These are phyloP conservation scores for Maniola jurtina DNA, from an alignment of 1,140 invertebrate species.

Conservation along the genomic window DNA sequence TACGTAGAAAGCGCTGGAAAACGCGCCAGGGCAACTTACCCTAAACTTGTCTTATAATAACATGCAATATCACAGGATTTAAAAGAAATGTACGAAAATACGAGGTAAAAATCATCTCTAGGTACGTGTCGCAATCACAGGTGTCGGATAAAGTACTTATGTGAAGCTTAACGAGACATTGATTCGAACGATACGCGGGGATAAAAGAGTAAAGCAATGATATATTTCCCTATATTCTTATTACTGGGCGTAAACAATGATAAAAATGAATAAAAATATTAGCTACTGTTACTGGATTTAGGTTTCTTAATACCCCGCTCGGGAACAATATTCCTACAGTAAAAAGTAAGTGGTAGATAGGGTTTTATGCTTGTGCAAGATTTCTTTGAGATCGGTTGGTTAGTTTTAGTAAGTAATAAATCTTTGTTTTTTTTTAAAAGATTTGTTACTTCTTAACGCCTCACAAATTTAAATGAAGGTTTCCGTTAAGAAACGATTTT, in stretches of 20 bases:
- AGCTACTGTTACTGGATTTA: neutral
- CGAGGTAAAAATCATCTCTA: slow-evolving; percentile 7
- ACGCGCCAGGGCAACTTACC: no score
- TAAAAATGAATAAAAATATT: neutral
- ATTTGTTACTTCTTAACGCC: no score
- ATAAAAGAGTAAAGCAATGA: slow-evolving; percentile 9
- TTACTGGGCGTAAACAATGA: neutral
- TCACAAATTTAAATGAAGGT: no score
- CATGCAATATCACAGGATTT: neutral
- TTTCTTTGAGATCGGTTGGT: no score
- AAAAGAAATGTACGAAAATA: neutral
- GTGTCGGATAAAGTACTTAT: slow-evolving; percentile 14
- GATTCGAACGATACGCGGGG: slow-evolving; percentile 15
- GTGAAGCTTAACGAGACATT: slow-evolving; percentile 18
- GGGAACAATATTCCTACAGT: no score
- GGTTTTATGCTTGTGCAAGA: neutral
- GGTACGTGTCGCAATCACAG: slow-evolving; percentile 7
- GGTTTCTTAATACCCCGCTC: no score
- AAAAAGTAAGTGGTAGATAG: no score
- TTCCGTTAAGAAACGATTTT: no score
- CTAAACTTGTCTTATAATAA: neutral
- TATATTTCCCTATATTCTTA: slow-evolving; percentile 10
- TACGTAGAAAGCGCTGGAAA: no score
- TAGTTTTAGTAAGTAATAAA: no score
- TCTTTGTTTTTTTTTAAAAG: no score